These are phyloP conservation scores for Prunella strophiata DNA, from an alignment of 2,797 vertebrate species.

Conservation along the genomic window DNA sequence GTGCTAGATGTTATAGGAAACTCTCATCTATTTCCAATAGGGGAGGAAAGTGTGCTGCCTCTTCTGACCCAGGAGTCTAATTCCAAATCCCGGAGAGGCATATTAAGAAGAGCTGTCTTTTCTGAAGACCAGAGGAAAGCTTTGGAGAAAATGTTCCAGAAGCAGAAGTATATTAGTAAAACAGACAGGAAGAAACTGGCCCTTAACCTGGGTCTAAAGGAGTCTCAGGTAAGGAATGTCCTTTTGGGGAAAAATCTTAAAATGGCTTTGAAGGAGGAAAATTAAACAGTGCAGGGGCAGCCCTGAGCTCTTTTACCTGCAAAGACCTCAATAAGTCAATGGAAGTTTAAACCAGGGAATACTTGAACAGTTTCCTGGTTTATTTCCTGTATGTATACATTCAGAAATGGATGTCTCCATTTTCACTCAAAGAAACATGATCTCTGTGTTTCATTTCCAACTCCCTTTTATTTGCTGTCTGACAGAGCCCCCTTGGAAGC, in stretches of 20 bases:
- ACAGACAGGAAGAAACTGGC: conserved; percentile 94
- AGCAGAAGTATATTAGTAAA: conserved; percentile 98
- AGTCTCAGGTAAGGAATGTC: conserved; percentile 88
- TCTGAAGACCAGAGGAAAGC: conserved; percentile 95
- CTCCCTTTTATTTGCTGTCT: neutral
- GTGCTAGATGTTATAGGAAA: neutral
- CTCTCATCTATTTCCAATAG: conserved; percentile 52
- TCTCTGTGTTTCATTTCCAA: neutral
- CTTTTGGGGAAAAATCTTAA: conserved; percentile 5
- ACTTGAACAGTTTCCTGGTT: neutral
- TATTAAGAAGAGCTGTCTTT: conserved; percentile 95
- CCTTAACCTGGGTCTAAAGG: conserved; percentile 89
- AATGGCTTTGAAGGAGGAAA: neutral
- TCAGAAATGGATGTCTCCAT: neutral
- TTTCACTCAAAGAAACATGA: neutral
- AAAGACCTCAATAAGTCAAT: conserved; percentile 2
- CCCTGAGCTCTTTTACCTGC: neutral
- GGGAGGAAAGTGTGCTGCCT: conserved; percentile 77
- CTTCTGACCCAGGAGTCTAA: conserved; percentile 85
- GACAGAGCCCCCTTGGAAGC: neutral
- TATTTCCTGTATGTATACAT: neutral
- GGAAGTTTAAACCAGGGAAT: neutral
- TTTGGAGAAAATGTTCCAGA: conserved; percentile 94
- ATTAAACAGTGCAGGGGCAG: neutral
- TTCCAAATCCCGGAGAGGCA: conserved; percentile 88